Conservation (phyloP, 2,113 vertebrate genomes). For the Semicossyphus pulcher region DNA sequence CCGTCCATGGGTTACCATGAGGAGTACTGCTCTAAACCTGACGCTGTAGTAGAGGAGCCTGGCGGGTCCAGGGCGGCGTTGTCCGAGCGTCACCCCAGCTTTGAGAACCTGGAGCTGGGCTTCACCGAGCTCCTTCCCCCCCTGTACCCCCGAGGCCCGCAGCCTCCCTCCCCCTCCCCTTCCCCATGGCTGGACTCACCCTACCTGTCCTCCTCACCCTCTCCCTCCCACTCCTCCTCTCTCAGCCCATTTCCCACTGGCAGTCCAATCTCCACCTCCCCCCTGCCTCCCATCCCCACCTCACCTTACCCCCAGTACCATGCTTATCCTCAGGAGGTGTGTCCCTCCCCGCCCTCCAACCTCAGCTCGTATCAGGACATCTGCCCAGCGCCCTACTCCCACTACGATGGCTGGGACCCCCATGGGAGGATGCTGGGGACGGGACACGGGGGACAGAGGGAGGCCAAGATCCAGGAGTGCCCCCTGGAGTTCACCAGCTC, state of each 20-base stretch:
- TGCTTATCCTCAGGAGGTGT: conserved; percentile 77
- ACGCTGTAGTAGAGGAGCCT: conserved; percentile 69
- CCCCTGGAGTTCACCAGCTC: conserved; percentile 78
- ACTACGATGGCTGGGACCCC: conserved; percentile 81
- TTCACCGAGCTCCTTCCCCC: conserved; percentile 86
- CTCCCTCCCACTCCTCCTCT: conserved; percentile 85
- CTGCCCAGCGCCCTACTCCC: conserved; percentile 72
- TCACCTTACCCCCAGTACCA: conserved; percentile 79
- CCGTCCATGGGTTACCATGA: conserved; percentile 74
- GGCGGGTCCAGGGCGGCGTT: conserved; percentile 61
- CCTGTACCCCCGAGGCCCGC: conserved; percentile 74
- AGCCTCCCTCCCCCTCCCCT: conserved; percentile 80
- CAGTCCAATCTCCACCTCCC: conserved; percentile 82
- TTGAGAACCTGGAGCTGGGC: conserved; percentile 85
- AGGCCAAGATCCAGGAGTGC: conserved; percentile 78
- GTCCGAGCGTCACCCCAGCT: conserved; percentile 80
- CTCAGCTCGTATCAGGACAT: conserved; percentile 77
- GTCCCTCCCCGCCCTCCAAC: conserved; percentile 77
- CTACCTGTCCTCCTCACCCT: conserved; percentile 86
- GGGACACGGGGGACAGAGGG: conserved; percentile 60
- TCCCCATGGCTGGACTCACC: conserved; percentile 85
- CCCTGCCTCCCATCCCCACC: conserved; percentile 78
- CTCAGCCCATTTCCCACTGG: conserved; percentile 82
- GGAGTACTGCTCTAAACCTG: conserved; percentile 78
- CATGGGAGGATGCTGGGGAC: conserved; percentile 56